Evolutionary conservation across 2,888 invertebrate genomes (phyloP).

Genomic region (Meghimatium bilineatum): DNA sequence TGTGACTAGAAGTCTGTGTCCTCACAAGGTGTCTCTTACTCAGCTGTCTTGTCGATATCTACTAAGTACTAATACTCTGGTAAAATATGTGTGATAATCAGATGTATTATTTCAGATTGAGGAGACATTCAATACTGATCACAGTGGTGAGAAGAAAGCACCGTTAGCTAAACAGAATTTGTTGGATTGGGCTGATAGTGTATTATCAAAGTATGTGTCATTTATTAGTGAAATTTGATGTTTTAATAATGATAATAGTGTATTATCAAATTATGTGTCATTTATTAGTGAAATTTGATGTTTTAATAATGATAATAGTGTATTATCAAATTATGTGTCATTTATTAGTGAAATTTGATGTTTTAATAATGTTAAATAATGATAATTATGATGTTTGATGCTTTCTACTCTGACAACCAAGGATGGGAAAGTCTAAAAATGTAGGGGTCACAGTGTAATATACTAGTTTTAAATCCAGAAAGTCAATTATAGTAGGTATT

Average conservation of each 20-base stretch:
- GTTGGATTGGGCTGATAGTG: constrained; percentile 95
- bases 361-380: background rate
- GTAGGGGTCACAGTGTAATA: too few species aligned
- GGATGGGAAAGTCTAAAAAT: too few species aligned
- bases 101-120: constrained; percentile 64
- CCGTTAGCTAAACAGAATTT: constrained; percentile 77
- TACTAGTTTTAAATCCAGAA: too few species aligned
- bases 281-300: too few species aligned
- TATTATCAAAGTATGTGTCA: constrained; percentile 81
- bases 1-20: too few species aligned
- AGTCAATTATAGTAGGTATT: too few species aligned
- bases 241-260: background rate
- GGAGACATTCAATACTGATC: constrained; percentile 62
- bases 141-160: constrained; percentile 52
- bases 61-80: too few species aligned
- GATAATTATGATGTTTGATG: too few species aligned
- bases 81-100: background rate
- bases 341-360: too few species aligned
- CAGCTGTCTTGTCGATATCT: too few species aligned
- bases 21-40: too few species aligned
- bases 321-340: background rate
- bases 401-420: too few species aligned
- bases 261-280: background rate
- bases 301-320: background rate
- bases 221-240: background rate